These are phyloP conservation scores for Sebastes minor DNA, from an alignment of 2,797 vertebrate species.

Conservation along the genomic window DNA sequence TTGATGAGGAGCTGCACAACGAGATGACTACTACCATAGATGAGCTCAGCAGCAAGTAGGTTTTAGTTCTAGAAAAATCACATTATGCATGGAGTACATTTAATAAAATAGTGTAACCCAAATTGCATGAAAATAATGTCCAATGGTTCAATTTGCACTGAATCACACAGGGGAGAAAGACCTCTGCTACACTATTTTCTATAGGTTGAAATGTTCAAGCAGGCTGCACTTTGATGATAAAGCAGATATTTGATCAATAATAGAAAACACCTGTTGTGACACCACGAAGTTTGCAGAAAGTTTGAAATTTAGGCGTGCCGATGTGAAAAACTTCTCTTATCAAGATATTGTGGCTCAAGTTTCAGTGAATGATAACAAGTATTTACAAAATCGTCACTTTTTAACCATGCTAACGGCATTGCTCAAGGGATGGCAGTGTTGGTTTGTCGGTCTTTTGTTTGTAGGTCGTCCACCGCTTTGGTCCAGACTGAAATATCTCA, in stretches of 20 bases:
- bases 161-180: not conserved
- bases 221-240: not conserved
- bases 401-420: not conserved
- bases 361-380: not conserved
- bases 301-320: not conserved
- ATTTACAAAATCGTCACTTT: not conserved
- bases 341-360: not conserved
- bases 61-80: not conserved
- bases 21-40: constrained; percentile 96
- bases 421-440: not conserved
- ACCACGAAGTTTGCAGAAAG: not conserved
- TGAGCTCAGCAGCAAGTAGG: constrained; percentile 92
- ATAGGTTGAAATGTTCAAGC: not conserved
- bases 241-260: not conserved
- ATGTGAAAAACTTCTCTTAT: not conserved
- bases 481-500: not conserved
- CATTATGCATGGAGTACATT: not conserved
- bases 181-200: not conserved
- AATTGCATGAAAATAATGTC: not conserved
- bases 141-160: not conserved
- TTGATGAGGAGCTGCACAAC: constrained; percentile 93
- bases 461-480: not conserved
- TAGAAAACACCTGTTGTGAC: not conserved
- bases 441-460: not conserved
- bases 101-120: not conserved